Evolutionary conservation across 1,140 invertebrate species (phyloP), one percentile per base, ranked within the genome.

Genomic region (Protaetia brevitarsis): DNA sequence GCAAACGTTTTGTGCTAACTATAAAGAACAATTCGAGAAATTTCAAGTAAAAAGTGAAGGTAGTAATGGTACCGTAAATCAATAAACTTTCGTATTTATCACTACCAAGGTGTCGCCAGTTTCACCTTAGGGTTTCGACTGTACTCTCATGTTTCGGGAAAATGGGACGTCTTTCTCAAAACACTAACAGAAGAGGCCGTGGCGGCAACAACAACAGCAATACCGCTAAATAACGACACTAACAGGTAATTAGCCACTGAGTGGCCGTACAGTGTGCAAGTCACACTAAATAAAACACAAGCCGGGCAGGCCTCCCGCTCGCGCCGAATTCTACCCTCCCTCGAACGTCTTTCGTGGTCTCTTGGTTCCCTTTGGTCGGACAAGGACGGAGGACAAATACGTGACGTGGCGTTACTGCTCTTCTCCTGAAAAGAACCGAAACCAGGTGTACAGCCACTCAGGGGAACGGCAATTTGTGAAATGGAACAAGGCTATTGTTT

Each of bases 391-490:
- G 30, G 26, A 28, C 23, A 16, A 59, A 11, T 3, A 27, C n/a
- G 23, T 31, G 26, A 59, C 27, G 57, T 29, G 30, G 27, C 27
- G 16, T 4, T 31, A 29, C 57, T 28, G n/a, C n/a, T n/a, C n/a
- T 28, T 27, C 7, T n/a, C 27, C 31, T 23, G 27, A 27, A 64
- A 56, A 23, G 41, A 30, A 64, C 26, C 27, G 30, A 45, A 65
- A 65, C 64, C 64, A 65, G 64, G 64, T 65, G 64, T 59, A 45
- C 41, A 51, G 51, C 63, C 63, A 64, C 51, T 64, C 63, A 64
- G 29, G 31, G 59, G 64, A 56, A 59, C 64, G 51, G 64, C 64
- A 65, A 65, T 65, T 65, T 65, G 64, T 65, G 64, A 65, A 65
- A 65, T 65, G 64, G 64, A 65, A 65, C 45, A 59, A 31, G 51